Base-by-base conservation (phyloP, 1,140 invertebrate genomes). In the Drosophila watanabei region DNA sequence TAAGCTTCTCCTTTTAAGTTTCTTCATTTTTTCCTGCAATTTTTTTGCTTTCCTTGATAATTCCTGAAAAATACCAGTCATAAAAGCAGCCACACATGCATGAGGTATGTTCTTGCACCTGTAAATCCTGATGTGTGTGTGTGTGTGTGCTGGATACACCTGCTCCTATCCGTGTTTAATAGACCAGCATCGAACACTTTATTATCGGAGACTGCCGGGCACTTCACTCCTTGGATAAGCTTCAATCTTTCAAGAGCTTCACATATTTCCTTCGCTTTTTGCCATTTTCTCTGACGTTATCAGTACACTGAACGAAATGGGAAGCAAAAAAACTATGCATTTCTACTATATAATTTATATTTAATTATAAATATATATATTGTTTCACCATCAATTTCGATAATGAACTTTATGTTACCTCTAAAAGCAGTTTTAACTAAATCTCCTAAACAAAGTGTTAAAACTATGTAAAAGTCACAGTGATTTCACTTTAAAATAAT, bases 181-280 rank as follows among this genome's bases (percentile, higher is more conserved):
- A 28, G 46, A 62, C 43, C 60, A 57, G 48, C 39, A 30, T 56
- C 49, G 51, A 69, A 46, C 63, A 56, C 64, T 69, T 69, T 71
- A 71, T 71, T 69, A 57, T 69, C 68, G 39, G 20, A 39, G 63
- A 24, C 43, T 45, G 32, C 8, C 39, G 33, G 39, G 18, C 48
- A 54, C 68, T 71, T 68, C 32, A 24, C 68, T 56, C 39, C 24
- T 39, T 46, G 35, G 39, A 43, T 37, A 56, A 71, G 68, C 24
- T 52, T 46, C 63, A 69, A 56, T 46, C 49, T 56, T 69, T 69
- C 30, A 18, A 71, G 64, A 46, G 49, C 49, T 20, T 65, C 18
- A 41, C 56, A 65, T 62, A n/a, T 54, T 20, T 24, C 32, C 20
- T 37, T 13, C 28, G 6, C n/a, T 58, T 37, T 33, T 37, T 6